These are phyloP conservation scores for Zonotrichia albicollis DNA, from an alignment of 2,797 vertebrate species.

Conservation along the genomic window DNA sequence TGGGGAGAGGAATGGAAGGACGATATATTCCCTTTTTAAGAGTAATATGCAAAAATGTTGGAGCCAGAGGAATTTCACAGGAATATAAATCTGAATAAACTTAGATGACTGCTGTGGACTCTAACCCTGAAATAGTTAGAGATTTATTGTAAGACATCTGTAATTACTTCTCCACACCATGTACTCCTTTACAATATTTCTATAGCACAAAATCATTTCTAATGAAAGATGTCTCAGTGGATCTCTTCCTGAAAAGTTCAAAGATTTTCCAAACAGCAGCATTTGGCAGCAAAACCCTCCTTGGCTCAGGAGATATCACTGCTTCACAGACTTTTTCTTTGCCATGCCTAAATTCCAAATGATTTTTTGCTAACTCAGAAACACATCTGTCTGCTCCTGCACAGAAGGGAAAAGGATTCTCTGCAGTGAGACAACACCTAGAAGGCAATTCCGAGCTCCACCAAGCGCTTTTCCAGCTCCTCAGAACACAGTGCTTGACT, in stretches of 20 bases:
- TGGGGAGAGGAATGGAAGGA: background rate
- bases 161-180: constrained; percentile 30
- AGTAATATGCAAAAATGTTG: background rate
- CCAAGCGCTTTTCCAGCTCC: constrained; percentile 46
- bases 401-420: background rate
- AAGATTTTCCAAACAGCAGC: constrained; percentile 13
- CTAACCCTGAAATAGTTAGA: background rate
- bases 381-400: background rate
- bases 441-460: background rate
- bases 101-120: background rate
- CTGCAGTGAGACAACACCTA: background rate
- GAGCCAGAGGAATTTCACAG: constrained; percentile 8
- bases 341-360: background rate
- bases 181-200: background rate
- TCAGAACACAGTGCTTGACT: constrained; percentile 23
- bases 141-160: background rate
- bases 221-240: background rate
- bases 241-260: constrained; percentile 13
- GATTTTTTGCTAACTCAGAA: constrained; percentile 12
- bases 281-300: constrained; percentile 11
- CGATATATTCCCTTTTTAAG: background rate
- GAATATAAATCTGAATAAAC: constrained; percentile 27
- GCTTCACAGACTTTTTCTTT: background rate
- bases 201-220: background rate
- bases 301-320: background rate